Evolutionary conservation across 2,888 invertebrate species (phyloP), one percentile per base, ranked within the genome.

Genomic region (Protophormia terraenovae): DNA sequence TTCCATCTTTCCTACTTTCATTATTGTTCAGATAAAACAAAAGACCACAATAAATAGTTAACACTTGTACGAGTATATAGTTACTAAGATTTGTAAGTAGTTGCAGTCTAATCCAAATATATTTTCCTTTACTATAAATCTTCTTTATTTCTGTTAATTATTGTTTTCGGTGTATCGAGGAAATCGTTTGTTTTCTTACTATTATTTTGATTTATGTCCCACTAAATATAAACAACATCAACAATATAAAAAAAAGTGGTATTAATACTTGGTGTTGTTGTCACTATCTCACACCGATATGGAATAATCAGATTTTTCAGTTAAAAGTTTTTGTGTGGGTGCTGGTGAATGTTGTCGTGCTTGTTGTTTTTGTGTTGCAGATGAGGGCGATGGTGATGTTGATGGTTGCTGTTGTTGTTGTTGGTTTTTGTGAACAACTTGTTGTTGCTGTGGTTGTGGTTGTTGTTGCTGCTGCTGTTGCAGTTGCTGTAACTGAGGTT

Each of bases 221-320:
- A 58, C 16, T 64, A 24, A 24, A 5, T 64, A 6, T 22, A 24
- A 47, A 45, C 47, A 67, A 29, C 45, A 64, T 35, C 32, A 24
- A 64, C 16, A 73, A 45, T 4, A n/a, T n/a, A 1, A 53, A 50
- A 35, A 16, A 24, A 41, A 45, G 16, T 2, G 12, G 4, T 22
- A n/a, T n/a, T 22, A 64, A 12, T 24, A 29, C 45, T 62, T 62
- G n/a, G n/a, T n/a, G 47, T 16, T 66, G 32, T 62, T 55, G 67
- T 82, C 83, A 45, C 75, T 75, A 75, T 87, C 89, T 94, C 95
- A 96, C 92, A 96, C 96, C 87, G 96, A 95, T 93, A 96, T 96
- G 84, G 96, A 96, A 91, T 96, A 96, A 93, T 96, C 96, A 88
- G 95, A 95, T 89, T 95, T 95, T 88, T 95, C 95, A 89, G 94